These are phyloP conservation scores for Tromatobia lineatoria DNA, from an alignment of 2,888 invertebrate species.

Conservation along the genomic window DNA sequence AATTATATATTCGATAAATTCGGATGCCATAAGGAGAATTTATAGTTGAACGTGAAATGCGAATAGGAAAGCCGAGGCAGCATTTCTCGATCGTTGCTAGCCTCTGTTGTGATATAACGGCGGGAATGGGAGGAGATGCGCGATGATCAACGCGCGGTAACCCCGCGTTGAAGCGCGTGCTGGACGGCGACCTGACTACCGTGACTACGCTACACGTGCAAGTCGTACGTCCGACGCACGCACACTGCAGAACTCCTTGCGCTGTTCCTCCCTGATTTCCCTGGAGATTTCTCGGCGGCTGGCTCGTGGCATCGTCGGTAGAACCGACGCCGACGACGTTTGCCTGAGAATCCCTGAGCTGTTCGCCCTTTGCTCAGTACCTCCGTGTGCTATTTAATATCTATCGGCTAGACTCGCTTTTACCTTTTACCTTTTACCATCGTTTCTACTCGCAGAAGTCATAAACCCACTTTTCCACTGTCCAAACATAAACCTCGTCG, in stretches of 20 bases:
- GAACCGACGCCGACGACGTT: constrained; percentile 66
- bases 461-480: background rate
- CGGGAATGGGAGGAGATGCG: constrained; percentile 6
- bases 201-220: constrained; percentile 69
- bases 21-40: background rate
- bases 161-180: constrained; percentile 57
- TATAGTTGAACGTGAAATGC: background rate
- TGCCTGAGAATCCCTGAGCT: constrained; percentile 53
- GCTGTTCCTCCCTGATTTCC: constrained; percentile 83
- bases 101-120: constrained; percentile 39
- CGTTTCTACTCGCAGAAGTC: background rate
- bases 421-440: no score
- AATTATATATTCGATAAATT: no score
- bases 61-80: background rate
- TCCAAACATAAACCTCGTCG: background rate
- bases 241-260: constrained; percentile 71
- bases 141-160: constrained; percentile 21
- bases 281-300: constrained; percentile 76
- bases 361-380: constrained; percentile 45
- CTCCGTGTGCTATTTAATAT: constrained; percentile 15
- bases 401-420: constrained; percentile 9
- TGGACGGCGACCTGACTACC: constrained; percentile 39
- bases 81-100: constrained; percentile 12
- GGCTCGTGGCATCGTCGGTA: constrained; percentile 69
- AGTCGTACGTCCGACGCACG: constrained; percentile 65